Evolutionary conservation across 2,888 invertebrate species (phyloP), one percentile per base, ranked within the genome.

Genomic region (Eupithecia tripunctaria): DNA sequence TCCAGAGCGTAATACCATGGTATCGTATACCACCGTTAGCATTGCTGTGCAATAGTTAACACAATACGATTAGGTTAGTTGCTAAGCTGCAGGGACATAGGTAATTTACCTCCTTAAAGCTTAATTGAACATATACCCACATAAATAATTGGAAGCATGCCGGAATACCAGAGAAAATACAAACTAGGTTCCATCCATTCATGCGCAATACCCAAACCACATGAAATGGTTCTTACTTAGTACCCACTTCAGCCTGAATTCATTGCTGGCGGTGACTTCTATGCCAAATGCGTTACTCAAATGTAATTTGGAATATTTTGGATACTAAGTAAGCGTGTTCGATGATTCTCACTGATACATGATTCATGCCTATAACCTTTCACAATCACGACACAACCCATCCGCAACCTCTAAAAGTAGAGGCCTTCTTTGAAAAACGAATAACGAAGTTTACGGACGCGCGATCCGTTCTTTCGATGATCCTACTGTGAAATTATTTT

Each of bases 11-110:
- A 73, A 75, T 76, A 79, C 73, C 77, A 79, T 72, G 77, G 84
- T 82, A 84, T 82, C 83, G 82, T 82, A 81, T 80, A 78, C 73
- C 78, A 73, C 78, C 80, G 81, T 79, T 80, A 81, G 79, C 79
- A 78, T 82, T 81, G 82, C 82, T 79, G 85, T 87, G 88, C 88
- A 84, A 82, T 80, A 76, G 84, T 88, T 86, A 86, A 82, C 82
- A 87, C 82, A 79, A 79, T 81, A 85, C 83, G 72, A 70, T 81
- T 78, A 74, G 72, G 87, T 90, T 90, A 90, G 89, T 90, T 82
- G 86, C 85, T 83, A 81, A 80, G 82, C 82, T 80, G 84, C 82
- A 74, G 73, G 70, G 59, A 66, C 63, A 51, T 74, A 36, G 36
- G 36, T 36, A 66, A 65, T 65, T 73, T 62, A 68, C 70, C 73